Conservation (phyloP, 2,797 vertebrate genomes). For the Tachyglossus aculeatus region DNA sequence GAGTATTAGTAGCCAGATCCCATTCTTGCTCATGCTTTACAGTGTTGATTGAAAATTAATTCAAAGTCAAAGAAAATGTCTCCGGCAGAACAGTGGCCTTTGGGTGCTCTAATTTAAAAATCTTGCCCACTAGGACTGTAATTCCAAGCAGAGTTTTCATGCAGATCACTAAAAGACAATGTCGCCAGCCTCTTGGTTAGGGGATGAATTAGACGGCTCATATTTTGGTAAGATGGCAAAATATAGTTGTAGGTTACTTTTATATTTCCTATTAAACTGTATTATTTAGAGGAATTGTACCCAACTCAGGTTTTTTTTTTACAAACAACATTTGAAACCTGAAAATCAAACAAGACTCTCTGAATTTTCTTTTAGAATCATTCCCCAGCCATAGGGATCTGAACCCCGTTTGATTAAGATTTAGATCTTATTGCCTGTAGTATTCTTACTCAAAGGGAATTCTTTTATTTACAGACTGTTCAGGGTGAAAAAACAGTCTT, state of each 20-base stretch:
- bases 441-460: not conserved
- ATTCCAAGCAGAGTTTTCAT: conserved; percentile 68
- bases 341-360: not conserved
- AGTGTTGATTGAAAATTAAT: conserved; percentile 68
- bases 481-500: conserved; percentile 16
- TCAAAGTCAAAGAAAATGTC: conserved; percentile 63
- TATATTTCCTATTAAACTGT: conserved; percentile 45
- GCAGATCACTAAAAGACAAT: conserved; percentile 62
- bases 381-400: not conserved
- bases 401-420: conserved; percentile 33
- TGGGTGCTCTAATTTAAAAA: conserved; percentile 73
- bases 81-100: conserved; percentile 55
- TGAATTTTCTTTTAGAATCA: conserved; percentile 21
- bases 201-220: conserved; percentile 54
- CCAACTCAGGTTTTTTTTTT: conserved; percentile 18
- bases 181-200: too few species aligned
- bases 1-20: conserved; percentile 55
- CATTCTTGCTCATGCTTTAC: conserved; percentile 51
- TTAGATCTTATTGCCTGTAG: conserved; percentile 14
- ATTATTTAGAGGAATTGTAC: conserved; percentile 35
- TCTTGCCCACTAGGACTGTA: conserved; percentile 66
- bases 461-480: conserved; percentile 11
- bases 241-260: conserved; percentile 55
- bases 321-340: conserved; percentile 14
- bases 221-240: conserved; percentile 63